Percentiles rank a stretch among this genome's conserved stretches.
These are phyloP conservation scores for Eurois occulta DNA, from an alignment of 2,888 invertebrate species.

Conservation along the genomic window DNA sequence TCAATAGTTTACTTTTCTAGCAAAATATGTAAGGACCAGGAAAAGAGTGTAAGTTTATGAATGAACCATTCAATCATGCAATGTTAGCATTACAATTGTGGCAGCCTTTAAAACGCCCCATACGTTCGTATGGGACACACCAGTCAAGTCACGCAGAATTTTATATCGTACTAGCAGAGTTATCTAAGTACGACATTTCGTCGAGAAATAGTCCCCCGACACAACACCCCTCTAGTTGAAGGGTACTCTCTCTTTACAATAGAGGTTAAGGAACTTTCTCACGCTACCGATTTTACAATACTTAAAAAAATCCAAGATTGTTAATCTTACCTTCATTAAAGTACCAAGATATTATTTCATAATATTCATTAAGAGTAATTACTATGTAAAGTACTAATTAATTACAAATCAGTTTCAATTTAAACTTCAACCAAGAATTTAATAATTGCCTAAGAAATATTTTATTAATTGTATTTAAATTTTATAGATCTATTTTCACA, in stretches of 20 bases:
- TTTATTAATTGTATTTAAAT: background rate
- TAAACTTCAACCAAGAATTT: constrained; percentile 7
- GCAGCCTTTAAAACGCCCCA: background rate
- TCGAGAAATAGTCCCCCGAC: background rate
- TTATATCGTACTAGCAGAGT: background rate
- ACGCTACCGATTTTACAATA: too few species aligned
- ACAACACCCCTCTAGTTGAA: background rate
- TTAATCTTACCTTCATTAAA: background rate
- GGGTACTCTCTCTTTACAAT: background rate
- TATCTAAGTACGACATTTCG: background rate
- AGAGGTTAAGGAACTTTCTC: background rate
- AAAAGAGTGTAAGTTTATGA: background rate
- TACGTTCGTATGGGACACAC: too few species aligned
- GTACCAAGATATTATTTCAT: constrained; percentile 14
- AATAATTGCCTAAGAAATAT: constrained; percentile 1
- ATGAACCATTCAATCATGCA: background rate
- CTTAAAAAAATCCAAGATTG: background rate
- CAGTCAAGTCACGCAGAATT: background rate
- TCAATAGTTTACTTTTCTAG: background rate
- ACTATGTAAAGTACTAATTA: background rate
- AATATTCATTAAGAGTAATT: background rate
- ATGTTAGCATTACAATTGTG: too few species aligned
- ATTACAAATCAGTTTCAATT: constrained; percentile 3
- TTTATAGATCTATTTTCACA: background rate
- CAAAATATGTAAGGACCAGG: background rate